Base-by-base conservation (phyloP, 1,140 invertebrate genomes). In the Triops cancriformis region DNA sequence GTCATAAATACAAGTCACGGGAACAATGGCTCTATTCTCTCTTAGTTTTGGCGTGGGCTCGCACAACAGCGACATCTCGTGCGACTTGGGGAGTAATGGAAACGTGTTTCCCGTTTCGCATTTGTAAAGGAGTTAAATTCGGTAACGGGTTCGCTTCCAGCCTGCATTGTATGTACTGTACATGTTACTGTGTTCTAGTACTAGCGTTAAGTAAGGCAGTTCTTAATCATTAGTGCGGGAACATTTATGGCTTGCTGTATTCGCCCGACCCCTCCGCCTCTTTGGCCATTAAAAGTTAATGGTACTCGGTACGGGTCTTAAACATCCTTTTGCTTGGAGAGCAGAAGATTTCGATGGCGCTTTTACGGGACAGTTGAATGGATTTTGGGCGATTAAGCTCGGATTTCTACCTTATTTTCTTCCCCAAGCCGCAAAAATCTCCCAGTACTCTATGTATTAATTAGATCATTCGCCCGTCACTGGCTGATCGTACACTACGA, bases 181-280 rank as follows among this genome's bases (percentile, higher is more conserved):
- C 51, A n/a, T 64, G 14, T 64, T n/a, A 10, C 51, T 64, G n/a
- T 23, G 51, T 64, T 64, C 5, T 64, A 64, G 51, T 23, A 64
- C 23, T 64, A 64, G 51, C 23, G 23, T 64, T 6, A 18, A n/a
- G 23, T 64, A 23, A 0, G 51, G 51, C 23, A n/a, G 51, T 64
- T 64, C 51, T 64, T 64, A 64, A 64, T 64, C 51, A 64, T 64
- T 64, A 64, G 31, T 64, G 51, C 51, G 51, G 51, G 51, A 64
- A 64, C 51, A 64, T 64, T 64, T 64, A 64, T 64, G 14, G 51
- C 14, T 64, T 5, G 18, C 14, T 64, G 23, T 23, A 64, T 64
- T 64, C 51, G 18, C n/a, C 51, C 9, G 23, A 7, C 51, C 14
- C 11, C 51, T 23, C 51, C 10, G 51, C 51, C 51, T 64, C 51